Evolutionary conservation across 2,113 vertebrate genomes (phyloP).

Genomic region (Phylloscopus trochiloides): DNA sequence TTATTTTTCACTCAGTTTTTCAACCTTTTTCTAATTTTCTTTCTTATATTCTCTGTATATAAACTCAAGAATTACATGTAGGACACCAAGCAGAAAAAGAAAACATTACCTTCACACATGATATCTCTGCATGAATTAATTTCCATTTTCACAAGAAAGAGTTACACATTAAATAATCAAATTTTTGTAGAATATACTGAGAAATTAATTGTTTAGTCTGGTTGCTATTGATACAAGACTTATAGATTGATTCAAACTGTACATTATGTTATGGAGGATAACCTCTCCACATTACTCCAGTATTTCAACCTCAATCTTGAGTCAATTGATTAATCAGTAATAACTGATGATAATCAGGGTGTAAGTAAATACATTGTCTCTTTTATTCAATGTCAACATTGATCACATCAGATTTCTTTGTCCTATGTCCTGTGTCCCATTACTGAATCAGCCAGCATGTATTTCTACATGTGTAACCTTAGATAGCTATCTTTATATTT

Average conservation of each 20-base stretch:
- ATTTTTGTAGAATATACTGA: neutral
- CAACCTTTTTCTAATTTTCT: neutral
- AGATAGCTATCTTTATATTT: neutral
- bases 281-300: neutral
- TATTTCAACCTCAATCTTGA: neutral
- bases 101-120: neutral
- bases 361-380: neutral
- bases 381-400: constrained; percentile 8
- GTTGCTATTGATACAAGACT: neutral
- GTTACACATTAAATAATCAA: neutral
- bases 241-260: neutral
- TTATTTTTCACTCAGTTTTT: neutral
- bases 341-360: constrained; percentile 14
- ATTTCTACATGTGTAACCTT: neutral
- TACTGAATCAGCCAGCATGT: neutral
- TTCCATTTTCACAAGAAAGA: neutral
- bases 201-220: neutral
- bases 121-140: neutral
- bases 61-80: neutral
- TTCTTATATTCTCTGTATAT: neutral
- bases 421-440: neutral
- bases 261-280: neutral
- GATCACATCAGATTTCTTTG: neutral
- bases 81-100: neutral
- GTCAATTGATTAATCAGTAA: constrained; percentile 17